Percentiles rank a stretch among this genome's conserved stretches.
Evolutionary conservation across 2,113 vertebrate species (phyloP).

Genomic region (Cygnus atratus): DNA sequence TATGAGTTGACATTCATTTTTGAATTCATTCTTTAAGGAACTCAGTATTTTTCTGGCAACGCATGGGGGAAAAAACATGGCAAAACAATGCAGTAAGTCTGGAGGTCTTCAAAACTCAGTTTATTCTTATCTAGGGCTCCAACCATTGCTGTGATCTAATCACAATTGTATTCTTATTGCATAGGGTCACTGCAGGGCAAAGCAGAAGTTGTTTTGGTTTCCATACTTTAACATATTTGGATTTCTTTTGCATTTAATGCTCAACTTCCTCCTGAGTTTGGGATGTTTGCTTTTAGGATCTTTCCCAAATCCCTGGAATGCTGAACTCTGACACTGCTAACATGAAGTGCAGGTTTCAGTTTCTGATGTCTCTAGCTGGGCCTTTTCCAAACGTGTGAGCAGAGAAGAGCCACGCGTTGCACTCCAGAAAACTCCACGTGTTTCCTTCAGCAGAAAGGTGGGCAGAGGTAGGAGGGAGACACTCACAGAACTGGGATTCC

Average conservation of each 20-base stretch:
- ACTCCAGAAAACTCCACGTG: not conserved
- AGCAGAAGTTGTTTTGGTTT: conserved; percentile 16
- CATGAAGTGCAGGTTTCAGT: not conserved
- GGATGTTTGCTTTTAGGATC: conserved; percentile 34
- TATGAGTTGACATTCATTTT: not conserved
- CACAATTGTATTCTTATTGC: conserved; percentile 2
- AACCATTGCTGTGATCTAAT: not conserved
- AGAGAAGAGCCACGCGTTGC: not conserved
- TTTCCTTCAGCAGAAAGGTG: not conserved
- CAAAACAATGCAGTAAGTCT: not conserved
- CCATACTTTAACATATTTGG: conserved; percentile 28
- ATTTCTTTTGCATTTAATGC: conserved; percentile 12
- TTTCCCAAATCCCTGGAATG: conserved; percentile 5
- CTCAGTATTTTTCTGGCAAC: not conserved
- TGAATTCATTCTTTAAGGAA: not conserved
- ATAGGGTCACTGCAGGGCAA: conserved; percentile 1
- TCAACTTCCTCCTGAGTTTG: conserved; percentile 27
- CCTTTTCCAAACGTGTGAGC: not conserved
- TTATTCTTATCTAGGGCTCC: conserved; percentile 6
- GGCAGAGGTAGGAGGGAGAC: not conserved
- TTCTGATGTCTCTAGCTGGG: not conserved
- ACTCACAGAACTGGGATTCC: not conserved
- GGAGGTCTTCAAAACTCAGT: not conserved
- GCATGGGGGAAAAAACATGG: not conserved
- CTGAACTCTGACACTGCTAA: not conserved